phyloP scores from a whole-genome alignment of 2,888 invertebrate genomes.

The Thymelicus sylvestris region DNA sequence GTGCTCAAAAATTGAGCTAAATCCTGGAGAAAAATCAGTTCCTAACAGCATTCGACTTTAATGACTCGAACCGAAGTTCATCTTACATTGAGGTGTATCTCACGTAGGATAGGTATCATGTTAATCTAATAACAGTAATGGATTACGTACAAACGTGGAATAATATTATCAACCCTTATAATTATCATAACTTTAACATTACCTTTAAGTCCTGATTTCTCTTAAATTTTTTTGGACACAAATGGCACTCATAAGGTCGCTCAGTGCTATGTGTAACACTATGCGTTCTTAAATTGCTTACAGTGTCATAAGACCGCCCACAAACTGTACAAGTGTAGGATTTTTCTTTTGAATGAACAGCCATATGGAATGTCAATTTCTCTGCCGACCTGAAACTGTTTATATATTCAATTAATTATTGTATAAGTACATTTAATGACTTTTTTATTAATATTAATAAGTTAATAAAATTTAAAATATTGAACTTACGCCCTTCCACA shows the following conservation, averaged over 20 bases:
- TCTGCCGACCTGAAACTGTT: slow-evolving; percentile 80
- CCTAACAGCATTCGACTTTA: no score
- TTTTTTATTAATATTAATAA: neutral
- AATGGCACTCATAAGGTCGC: slow-evolving; percentile 87
- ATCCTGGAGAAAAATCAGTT: no score
- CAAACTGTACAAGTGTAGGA: slow-evolving; percentile 85
- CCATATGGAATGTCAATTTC: slow-evolving; percentile 87
- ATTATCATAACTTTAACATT: no score
- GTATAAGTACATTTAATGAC: neutral
- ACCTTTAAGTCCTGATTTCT: slow-evolving; percentile 90
- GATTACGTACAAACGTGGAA: no score
- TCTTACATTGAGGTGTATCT: no score
- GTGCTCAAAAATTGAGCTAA: no score
- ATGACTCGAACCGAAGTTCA: no score
- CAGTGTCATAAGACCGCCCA: slow-evolving; percentile 88
- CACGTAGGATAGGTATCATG: no score
- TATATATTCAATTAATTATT: slow-evolving; percentile 9
- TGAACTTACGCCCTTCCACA: slow-evolving; percentile 87
- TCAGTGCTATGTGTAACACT: slow-evolving; percentile 89
- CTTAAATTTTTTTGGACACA: slow-evolving; percentile 89
- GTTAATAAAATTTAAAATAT: neutral
- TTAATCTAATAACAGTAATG: no score
- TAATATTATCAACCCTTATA: no score
- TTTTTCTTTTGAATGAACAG: slow-evolving; percentile 56
- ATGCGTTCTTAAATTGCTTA: slow-evolving; percentile 87